These are phyloP conservation scores for Ceuthmochares aereus DNA, from an alignment of 2,113 vertebrate genomes.

Conservation along the genomic window DNA sequence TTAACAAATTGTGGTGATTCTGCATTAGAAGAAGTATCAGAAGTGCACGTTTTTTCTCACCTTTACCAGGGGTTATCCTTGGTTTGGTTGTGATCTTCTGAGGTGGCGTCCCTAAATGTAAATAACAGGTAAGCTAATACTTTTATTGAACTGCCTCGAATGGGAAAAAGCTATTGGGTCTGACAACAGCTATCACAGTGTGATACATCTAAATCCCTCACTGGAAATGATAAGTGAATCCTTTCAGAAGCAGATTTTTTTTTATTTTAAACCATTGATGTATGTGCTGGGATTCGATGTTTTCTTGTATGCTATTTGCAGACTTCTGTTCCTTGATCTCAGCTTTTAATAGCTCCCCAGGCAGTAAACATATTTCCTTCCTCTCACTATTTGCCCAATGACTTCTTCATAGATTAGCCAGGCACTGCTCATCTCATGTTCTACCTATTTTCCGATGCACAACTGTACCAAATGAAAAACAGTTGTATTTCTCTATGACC, in stretches of 20 bases:
- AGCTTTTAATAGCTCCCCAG: background rate
- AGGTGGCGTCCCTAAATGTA: fast-evolving
- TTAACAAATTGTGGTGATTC: background rate
- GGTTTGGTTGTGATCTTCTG: fast-evolving
- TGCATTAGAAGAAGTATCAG: background rate
- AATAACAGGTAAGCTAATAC: fast-evolving
- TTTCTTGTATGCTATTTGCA: background rate
- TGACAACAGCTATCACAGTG: background rate
- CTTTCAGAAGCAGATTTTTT: background rate
- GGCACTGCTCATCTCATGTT: background rate
- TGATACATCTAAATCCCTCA: background rate
- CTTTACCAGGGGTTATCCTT: background rate
- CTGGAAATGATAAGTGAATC: background rate
- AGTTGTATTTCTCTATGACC: background rate
- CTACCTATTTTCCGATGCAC: background rate
- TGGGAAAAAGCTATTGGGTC: fast-evolving
- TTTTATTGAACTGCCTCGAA: background rate
- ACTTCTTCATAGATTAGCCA: background rate
- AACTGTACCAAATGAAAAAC: background rate
- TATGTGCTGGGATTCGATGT: background rate
- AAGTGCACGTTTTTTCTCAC: too few species aligned
- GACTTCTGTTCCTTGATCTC: background rate
- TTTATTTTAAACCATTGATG: background rate
- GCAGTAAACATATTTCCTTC: background rate
- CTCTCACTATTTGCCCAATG: fast-evolving